Conservation (phyloP, 2,888 invertebrate species). For the Orthosia gothica region DNA sequence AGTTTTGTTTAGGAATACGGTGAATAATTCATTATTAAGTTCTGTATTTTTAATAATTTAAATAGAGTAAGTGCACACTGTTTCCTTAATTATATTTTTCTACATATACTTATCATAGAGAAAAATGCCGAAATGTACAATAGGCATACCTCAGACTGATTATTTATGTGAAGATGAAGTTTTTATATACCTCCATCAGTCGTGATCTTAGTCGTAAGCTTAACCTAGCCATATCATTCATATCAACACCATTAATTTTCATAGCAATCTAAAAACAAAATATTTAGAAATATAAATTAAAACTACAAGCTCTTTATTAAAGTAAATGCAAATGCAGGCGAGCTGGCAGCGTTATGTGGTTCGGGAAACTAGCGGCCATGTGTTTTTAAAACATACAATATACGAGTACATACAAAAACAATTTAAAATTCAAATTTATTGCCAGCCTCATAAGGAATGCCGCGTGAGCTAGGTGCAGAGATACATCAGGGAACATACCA, state of each 20-base stretch:
- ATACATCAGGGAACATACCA: conserved; percentile 11
- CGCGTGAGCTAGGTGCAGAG: conserved; percentile 9
- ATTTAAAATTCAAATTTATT: conserved; percentile 60
- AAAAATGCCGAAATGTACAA: too few relatives aligned
- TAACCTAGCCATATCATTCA: neutral
- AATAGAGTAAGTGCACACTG: neutral
- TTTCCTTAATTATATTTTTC: too few relatives aligned
- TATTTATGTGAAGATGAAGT: too few relatives aligned
- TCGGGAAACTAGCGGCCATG: conserved; percentile 25
- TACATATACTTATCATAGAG: too few relatives aligned
- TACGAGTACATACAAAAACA: neutral
- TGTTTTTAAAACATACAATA: conserved; percentile 44
- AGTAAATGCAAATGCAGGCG: conserved; percentile 41
- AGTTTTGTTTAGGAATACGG: neutral
- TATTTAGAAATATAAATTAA: conserved; percentile 8
- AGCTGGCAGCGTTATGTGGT: conserved; percentile 37
- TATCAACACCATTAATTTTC: neutral
- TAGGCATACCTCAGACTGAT: neutral
- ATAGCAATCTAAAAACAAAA: neutral
- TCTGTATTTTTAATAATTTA: neutral
- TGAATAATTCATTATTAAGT: neutral
- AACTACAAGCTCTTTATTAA: conserved; percentile 28
- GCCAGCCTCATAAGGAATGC: conserved; percentile 25
- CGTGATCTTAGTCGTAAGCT: neutral
- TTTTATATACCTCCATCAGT: neutral